Conservation (phyloP, 2,113 vertebrate species). For the Pristiophorus japonicus region DNA sequence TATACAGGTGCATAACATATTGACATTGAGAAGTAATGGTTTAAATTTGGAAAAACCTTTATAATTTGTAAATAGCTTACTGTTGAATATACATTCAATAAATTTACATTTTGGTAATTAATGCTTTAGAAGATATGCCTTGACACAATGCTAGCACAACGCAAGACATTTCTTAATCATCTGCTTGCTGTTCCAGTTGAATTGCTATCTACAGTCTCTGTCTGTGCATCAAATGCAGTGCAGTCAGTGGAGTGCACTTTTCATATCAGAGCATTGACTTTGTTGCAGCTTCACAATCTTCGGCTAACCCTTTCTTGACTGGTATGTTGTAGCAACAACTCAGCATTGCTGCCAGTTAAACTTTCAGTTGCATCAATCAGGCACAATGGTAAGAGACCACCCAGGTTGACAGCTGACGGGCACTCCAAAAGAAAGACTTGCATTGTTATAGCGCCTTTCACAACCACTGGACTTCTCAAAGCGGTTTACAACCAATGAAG, state of each 20-base stretch:
- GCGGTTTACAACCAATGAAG: too few species aligned
- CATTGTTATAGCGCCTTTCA: too few species aligned
- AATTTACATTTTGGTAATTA: constrained; percentile 10
- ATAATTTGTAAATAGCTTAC: neutral
- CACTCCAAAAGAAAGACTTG: neutral
- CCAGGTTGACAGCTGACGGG: neutral
- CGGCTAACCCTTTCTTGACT: neutral
- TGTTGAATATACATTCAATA: constrained; percentile 10
- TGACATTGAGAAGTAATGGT: neutral
- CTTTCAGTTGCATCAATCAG: neutral
- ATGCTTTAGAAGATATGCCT: constrained; percentile 12
- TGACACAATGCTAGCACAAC: neutral
- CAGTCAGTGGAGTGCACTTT: neutral
- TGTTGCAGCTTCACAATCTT: neutral
- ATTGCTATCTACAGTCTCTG: neutral
- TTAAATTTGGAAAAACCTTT: neutral
- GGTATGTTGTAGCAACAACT: neutral
- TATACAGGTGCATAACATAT: neutral
- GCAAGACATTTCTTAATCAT: constrained; percentile 5
- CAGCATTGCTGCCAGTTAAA: neutral
- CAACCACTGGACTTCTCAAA: too few species aligned
- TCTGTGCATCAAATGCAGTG: neutral
- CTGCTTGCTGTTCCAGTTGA: constrained; percentile 27
- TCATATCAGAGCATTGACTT: neutral
- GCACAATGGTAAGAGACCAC: neutral